Evolutionary conservation across 2,797 vertebrate genomes (phyloP).

Genomic region (Acropternis orthonyx): DNA sequence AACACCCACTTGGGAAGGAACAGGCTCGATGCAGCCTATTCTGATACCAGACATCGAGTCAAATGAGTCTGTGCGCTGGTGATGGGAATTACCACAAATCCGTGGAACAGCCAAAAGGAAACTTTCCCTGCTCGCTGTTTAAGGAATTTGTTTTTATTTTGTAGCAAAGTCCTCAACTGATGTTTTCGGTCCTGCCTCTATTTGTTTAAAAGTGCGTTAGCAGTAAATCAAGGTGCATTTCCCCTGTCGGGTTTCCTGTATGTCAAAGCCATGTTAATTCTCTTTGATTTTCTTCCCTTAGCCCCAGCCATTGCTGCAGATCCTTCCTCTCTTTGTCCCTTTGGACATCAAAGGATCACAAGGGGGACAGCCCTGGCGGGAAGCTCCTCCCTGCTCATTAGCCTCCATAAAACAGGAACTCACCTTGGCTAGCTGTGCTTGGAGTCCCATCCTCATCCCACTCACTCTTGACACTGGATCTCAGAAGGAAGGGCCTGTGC

Average conservation of each 20-base stretch:
- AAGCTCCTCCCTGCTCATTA: constrained; percentile 66
- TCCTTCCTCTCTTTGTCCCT: constrained; percentile 74
- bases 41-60: neutral
- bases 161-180: neutral
- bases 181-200: constrained; percentile 70
- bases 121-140: neutral
- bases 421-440: constrained; percentile 58
- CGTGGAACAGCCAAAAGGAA: neutral
- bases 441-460: constrained; percentile 18
- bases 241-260: constrained; percentile 88
- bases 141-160: neutral
- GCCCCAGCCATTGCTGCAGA: constrained; percentile 57
- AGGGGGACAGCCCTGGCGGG: constrained; percentile 45
- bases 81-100: neutral
- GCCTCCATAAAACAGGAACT: constrained; percentile 66
- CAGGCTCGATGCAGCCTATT: neutral
- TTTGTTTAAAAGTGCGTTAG: constrained; percentile 90
- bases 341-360: constrained; percentile 70
- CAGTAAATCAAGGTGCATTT: constrained; percentile 88
- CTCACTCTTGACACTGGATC: constrained; percentile 68
- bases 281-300: constrained; percentile 79
- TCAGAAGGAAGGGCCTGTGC: constrained; percentile 32
- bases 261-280: constrained; percentile 92
- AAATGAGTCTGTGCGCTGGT: neutral
- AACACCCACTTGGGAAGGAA: neutral